Evolutionary conservation across 1,140 invertebrate species (phyloP).

Genomic region (Solen grandis): DNA sequence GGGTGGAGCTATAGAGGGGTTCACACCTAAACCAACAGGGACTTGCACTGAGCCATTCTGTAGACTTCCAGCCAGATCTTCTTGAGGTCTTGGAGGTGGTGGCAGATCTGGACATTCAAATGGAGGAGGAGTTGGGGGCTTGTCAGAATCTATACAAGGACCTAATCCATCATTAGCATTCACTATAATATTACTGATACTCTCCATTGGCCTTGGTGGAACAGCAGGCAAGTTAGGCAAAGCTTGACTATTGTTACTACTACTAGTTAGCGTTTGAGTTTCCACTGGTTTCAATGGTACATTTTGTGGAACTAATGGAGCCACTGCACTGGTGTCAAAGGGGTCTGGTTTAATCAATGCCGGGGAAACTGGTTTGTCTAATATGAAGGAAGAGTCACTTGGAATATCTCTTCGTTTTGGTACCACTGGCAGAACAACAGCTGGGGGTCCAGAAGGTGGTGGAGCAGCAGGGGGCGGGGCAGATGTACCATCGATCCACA

Average conservation of each 20-base stretch:
- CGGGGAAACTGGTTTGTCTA: constrained; percentile 52
- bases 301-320: constrained; percentile 2
- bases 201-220: constrained; percentile 22
- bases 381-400: background rate
- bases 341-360: constrained; percentile 13
- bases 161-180: background rate
- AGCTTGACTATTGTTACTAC: no score
- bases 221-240: constrained; percentile 1
- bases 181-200: background rate
- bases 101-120: background rate
- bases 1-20: background rate
- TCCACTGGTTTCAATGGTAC: background rate
- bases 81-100: constrained; percentile 26
- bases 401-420: constrained; percentile 31
- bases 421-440: constrained; percentile 1
- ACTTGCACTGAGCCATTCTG: background rate
- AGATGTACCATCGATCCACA: constrained; percentile 9
- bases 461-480: background rate
- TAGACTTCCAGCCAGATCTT: background rate
- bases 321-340: constrained; percentile 47
- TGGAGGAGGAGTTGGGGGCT: constrained; percentile 31
- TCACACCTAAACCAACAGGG: no score
- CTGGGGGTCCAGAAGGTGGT: background rate
- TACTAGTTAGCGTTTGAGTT: background rate
- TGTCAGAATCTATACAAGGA: background rate